phyloP scores from a whole-genome alignment of 2,113 vertebrate genomes.

The Typhlomys cinereus region DNA sequence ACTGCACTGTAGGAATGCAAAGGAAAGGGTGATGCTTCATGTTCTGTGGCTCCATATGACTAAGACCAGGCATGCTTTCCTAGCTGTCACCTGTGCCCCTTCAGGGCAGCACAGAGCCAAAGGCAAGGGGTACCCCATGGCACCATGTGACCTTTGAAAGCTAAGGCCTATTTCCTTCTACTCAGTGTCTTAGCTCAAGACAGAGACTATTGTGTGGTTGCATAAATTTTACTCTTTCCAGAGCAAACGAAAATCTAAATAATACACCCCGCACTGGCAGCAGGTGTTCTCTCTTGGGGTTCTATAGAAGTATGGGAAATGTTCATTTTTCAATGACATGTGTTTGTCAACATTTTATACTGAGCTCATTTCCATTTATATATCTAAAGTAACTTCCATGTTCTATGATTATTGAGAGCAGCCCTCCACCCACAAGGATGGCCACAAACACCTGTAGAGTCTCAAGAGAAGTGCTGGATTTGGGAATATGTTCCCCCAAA shows the following conservation, averaged over 20 bases:
- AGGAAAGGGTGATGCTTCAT: neutral
- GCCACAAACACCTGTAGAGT: neutral
- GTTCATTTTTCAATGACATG: neutral
- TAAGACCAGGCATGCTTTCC: neutral
- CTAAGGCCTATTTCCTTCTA: neutral
- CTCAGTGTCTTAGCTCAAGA: neutral
- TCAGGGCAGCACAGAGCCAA: neutral
- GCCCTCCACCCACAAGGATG: neutral
- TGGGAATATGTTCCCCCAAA: neutral
- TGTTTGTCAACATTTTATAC: slow-evolving; percentile 16
- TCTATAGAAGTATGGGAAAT: neutral
- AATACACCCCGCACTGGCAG: neutral
- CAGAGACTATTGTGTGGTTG: neutral
- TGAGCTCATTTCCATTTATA: neutral
- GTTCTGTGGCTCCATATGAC: neutral
- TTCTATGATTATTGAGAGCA: neutral
- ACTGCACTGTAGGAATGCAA: neutral
- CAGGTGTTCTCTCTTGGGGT: slow-evolving; percentile 60
- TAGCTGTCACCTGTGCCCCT: fast-evolving
- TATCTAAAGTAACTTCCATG: neutral
- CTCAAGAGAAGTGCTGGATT: neutral
- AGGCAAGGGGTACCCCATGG: neutral
- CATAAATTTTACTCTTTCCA: neutral
- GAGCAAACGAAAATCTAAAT: neutral
- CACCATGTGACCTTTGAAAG: neutral